Percentiles rank a stretch among this genome's conserved stretches.
Evolutionary conservation across 1,140 invertebrate genomes (phyloP).

Genomic region (Bombus polaris): DNA sequence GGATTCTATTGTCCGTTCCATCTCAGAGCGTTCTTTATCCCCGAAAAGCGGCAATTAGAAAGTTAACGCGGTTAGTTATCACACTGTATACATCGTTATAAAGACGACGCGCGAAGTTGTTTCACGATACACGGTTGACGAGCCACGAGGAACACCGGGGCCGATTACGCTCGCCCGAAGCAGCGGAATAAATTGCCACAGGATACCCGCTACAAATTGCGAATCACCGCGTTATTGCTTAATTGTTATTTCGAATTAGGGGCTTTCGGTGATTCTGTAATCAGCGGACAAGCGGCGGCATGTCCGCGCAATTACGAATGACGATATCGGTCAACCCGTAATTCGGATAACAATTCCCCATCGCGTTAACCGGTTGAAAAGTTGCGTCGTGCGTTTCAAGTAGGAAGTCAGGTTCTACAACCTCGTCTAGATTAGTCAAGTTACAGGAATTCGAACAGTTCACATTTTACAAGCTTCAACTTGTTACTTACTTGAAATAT

Average conservation of each 20-base stretch:
- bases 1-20: not conserved
- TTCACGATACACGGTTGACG: slow-evolving; percentile 9
- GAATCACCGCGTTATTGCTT: slow-evolving; percentile 18
- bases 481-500: no score
- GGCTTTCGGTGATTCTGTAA: not conserved
- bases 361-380: not conserved
- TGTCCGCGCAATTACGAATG: not conserved
- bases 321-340: not conserved
- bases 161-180: not conserved
- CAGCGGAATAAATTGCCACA: slow-evolving; percentile 4
- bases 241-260: slow-evolving; percentile 3
- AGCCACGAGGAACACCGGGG: not conserved
- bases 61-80: not conserved
- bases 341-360: not conserved
- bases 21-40: not conserved
- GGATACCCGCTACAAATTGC: not conserved
- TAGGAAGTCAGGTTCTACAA: not conserved
- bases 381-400: not conserved
- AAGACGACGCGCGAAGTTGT: not conserved
- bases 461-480: no score
- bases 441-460: not conserved
- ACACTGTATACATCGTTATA: not conserved
- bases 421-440: not conserved
- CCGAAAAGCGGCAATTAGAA: slow-evolving; percentile 28
- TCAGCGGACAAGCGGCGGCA: not conserved